Conservation (phyloP, 2,797 vertebrate species). For the Ptychadena robeensis region DNA sequence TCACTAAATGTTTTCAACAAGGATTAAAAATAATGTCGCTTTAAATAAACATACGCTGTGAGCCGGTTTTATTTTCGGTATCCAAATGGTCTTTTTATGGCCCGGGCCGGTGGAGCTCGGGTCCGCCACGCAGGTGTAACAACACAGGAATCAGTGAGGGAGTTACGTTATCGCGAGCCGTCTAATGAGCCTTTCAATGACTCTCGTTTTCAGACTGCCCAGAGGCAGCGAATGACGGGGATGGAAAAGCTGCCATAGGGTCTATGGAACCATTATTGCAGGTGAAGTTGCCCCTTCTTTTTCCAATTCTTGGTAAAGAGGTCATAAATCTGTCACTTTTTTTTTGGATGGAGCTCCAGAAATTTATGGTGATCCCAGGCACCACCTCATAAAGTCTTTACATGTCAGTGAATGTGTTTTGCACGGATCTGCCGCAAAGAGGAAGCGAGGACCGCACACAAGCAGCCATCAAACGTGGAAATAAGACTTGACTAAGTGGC, state of each 20-base stretch:
- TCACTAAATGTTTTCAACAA: constrained; percentile 25
- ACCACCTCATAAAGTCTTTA: constrained; percentile 53
- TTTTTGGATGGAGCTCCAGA: constrained; percentile 14
- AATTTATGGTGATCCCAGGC: constrained; percentile 42
- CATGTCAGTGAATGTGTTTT: constrained; percentile 39
- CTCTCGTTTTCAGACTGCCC: neutral
- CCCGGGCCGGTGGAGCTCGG: neutral
- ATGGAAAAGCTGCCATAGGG: neutral
- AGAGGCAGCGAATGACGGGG: neutral
- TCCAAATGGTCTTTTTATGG: neutral
- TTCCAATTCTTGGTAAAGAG: neutral
- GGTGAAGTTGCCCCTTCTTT: neutral
- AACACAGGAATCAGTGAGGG: constrained; percentile 16
- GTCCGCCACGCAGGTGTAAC: constrained; percentile 26
- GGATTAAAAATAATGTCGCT: constrained; percentile 17
- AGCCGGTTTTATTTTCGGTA: neutral
- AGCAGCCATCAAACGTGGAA: constrained; percentile 8
- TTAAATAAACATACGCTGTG: constrained; percentile 3
- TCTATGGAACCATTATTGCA: constrained; percentile 40
- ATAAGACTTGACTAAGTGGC: neutral
- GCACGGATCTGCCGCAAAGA: constrained; percentile 25
- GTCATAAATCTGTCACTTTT: constrained; percentile 38
- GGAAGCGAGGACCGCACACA: constrained; percentile 48
- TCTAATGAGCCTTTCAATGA: neutral
- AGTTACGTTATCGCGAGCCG: constrained; percentile 8